Evolutionary conservation across 2,888 invertebrate genomes (phyloP).

Genomic region (Brachylomia viminalis): DNA sequence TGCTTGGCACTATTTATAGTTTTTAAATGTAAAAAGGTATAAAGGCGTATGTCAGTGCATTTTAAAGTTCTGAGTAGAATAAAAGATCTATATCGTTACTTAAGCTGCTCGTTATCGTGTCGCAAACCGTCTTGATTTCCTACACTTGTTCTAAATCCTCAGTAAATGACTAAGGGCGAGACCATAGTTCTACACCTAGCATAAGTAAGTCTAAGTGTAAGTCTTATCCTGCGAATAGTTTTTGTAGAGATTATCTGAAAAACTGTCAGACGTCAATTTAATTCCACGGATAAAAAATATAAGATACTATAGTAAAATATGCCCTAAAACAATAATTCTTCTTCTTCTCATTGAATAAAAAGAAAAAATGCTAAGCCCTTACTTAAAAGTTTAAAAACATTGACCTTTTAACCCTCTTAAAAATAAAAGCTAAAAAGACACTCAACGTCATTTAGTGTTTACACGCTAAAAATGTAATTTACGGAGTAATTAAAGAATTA

Average conservation of each 20-base stretch:
- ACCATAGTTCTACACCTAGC: no score
- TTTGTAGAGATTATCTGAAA: no score
- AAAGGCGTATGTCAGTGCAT: no score
- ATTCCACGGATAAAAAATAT: background rate
- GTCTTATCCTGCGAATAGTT: background rate
- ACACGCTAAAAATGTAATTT: conserved; percentile 60
- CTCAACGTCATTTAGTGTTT: conserved; percentile 44
- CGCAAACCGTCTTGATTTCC: no score
- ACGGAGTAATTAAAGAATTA: conserved; percentile 62
- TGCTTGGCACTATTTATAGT: no score
- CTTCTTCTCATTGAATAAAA: conserved; percentile 2
- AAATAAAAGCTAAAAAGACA: conserved; percentile 29
- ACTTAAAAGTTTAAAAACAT: conserved; percentile 10
- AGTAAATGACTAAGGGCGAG: background rate
- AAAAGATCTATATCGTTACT: no score
- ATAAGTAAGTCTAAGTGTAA: no score
- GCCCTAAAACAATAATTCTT: background rate
- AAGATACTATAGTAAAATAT: background rate
- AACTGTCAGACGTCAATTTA: background rate
- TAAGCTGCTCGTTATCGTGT: no score
- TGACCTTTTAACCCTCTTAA: conserved; percentile 23
- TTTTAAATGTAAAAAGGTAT: no score
- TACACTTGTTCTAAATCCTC: background rate
- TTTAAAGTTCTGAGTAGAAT: no score
- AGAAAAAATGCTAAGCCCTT: background rate